Evolutionary conservation across 1,140 invertebrate genomes (phyloP).

Genomic region (Cheumatopsyche charites): DNA sequence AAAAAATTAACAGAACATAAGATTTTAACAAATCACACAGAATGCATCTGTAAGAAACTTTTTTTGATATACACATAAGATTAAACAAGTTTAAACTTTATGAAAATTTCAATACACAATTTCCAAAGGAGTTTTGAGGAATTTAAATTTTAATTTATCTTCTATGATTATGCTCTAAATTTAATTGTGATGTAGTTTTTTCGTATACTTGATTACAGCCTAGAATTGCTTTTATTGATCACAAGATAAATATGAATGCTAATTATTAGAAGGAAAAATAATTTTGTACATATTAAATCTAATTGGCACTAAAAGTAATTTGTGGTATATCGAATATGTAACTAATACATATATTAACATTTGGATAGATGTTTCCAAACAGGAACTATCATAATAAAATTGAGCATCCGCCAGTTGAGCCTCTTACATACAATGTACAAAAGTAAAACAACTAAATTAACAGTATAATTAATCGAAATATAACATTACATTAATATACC

Average conservation of each 20-base stretch:
- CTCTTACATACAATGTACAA: slow-evolving; percentile 36
- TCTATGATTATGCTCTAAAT: no score
- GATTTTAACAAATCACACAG: background rate
- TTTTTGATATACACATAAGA: no score
- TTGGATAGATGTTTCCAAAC: slow-evolving; percentile 42
- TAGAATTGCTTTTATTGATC: slow-evolving; percentile 24
- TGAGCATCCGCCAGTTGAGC: slow-evolving; percentile 46
- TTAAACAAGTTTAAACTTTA: no score
- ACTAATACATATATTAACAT: slow-evolving; percentile 31
- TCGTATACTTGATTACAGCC: slow-evolving; percentile 29
- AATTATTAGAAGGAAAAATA: no score
- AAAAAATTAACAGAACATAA: slow-evolving; percentile 19
- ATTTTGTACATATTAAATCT: slow-evolving; percentile 21
- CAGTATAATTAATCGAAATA: background rate
- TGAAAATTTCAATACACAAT: no score
- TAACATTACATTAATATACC: background rate
- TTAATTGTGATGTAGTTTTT: slow-evolving; percentile 13
- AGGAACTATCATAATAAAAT: slow-evolving; percentile 45
- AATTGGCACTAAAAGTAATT: slow-evolving; percentile 40
- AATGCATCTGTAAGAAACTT: background rate
- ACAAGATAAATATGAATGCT: slow-evolving; percentile 11
- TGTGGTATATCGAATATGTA: slow-evolving; percentile 28
- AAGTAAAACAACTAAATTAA: slow-evolving; percentile 9
- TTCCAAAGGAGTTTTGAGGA: background rate
- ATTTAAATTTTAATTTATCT: background rate